Base-by-base conservation (phyloP, 2,888 invertebrate species). In the Stenotaenia linearis region DNA sequence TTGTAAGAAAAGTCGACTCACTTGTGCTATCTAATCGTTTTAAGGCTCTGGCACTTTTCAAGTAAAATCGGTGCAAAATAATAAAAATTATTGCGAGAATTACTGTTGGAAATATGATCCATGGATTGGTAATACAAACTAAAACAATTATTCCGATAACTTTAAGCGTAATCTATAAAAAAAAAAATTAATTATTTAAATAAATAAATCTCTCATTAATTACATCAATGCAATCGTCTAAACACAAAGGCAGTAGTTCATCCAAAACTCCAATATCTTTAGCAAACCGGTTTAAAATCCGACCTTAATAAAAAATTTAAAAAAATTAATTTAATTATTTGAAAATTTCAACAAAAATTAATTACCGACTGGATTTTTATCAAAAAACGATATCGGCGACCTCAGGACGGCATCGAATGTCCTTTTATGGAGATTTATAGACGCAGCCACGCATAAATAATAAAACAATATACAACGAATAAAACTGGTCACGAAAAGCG, bases 371-470 rank as follows among this genome's bases (percentile, higher is more conserved):
- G 95, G 93, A 86, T 96, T 96, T 2, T 90, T 90, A 85, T 95
- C 94, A 87, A 96, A 97, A 88, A 97, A 97, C 23, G 90, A 88
- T 90, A 95, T 93, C 0, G 93, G 91, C 0, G 94, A 92, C 18
- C 92, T 89, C 1, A 94, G 91, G 28, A 97, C 91, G 32, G 92
- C 89, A n/a, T 89, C 86, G 85, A 96, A 96, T 95, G 96, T 96
- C 18, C 86, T 88, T 86, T 93, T 92, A 87, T 97, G 97, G 0
- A 97, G 88, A 6, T 88, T 89, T 3, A 89, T 91, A 0, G 96
- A 94, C 0, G 95, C 92, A 50, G 89, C 89, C 90, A 95, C 92
- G 83, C 94, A 94, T 81, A 92, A 84, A 87, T 89, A 90, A 84
- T 92, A 93, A 87, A 92, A 93, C 3, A 92, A 84, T 5, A 92